Conservation (phyloP, 2,888 invertebrate species). For the Clivina fossor region DNA sequence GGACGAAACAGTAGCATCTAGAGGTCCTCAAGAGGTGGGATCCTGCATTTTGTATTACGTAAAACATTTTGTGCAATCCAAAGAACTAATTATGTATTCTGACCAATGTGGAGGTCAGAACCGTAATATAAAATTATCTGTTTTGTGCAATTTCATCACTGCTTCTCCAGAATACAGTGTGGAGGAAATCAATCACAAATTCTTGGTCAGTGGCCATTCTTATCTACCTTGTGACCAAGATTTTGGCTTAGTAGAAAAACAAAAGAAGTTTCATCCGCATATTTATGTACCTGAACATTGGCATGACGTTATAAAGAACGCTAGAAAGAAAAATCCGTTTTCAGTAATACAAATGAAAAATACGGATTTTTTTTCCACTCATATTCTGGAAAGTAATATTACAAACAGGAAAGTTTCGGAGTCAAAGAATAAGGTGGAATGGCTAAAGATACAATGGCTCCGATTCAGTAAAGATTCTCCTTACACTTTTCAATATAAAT, state of each 20-base stretch:
- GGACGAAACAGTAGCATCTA: slow-evolving; percentile 40
- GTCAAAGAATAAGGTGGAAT: slow-evolving; percentile 3
- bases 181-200: slow-evolving; percentile 36
- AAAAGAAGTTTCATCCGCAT: slow-evolving; percentile 17
- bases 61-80: slow-evolving; percentile 37
- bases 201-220: slow-evolving; percentile 36
- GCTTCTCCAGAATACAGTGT: slow-evolving; percentile 35
- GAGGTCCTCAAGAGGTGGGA: slow-evolving; percentile 42
- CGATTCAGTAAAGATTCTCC: background rate
- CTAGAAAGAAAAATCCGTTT: slow-evolving; percentile 35
- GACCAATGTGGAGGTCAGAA: slow-evolving; percentile 40
- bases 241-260: slow-evolving; percentile 31
- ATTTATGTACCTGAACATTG: slow-evolving; percentile 13
- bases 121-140: slow-evolving; percentile 39
- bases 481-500: slow-evolving; percentile 17
- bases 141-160: slow-evolving; percentile 38
- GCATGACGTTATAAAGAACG: slow-evolving; percentile 25
- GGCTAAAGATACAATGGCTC: slow-evolving; percentile 4
- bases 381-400: slow-evolving; percentile 32
- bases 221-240: slow-evolving; percentile 34
- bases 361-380: slow-evolving; percentile 32
- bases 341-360: slow-evolving; percentile 31
- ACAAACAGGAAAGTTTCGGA: slow-evolving; percentile 31
- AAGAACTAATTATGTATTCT: slow-evolving; percentile 36
- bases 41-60: slow-evolving; percentile 40